Percentiles rank a stretch among this genome's conserved stretches.
phyloP scores from a whole-genome alignment of 2,888 invertebrate genomes.

The Phortica okadai region DNA sequence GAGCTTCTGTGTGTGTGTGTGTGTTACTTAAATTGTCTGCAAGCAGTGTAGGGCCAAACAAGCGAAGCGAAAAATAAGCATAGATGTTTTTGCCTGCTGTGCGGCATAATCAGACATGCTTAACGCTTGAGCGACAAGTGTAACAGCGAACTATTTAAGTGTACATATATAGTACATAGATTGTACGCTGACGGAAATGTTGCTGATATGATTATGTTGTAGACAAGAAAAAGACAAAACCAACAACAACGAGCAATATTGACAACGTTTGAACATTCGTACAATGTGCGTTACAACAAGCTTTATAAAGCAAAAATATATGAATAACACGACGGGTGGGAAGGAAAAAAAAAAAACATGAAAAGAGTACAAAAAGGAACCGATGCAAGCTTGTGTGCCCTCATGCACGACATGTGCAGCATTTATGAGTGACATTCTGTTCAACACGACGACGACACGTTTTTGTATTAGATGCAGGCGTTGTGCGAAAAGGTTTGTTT shows the following conservation, averaged over 20 bases:
- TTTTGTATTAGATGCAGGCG: neutral
- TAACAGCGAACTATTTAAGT: neutral
- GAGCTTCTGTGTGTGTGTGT: neutral
- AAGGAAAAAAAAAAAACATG: neutral
- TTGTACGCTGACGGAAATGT: constrained; percentile 9
- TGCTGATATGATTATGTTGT: constrained; percentile 26
- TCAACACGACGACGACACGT: neutral
- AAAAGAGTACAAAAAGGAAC: neutral
- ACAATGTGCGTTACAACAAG: neutral
- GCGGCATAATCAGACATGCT: too few relatives aligned
- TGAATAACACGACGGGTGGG: neutral
- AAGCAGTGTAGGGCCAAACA: neutral
- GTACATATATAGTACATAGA: neutral
- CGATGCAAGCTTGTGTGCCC: too few relatives aligned
- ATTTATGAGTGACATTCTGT: neutral
- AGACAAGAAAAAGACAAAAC: constrained; percentile 22
- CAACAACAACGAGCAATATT: constrained; percentile 11
- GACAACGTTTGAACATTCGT: neutral
- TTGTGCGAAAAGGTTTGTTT: neutral
- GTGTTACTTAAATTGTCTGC: neutral
- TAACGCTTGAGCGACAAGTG: neutral
- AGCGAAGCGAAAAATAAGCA: neutral
- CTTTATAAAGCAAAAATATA: neutral
- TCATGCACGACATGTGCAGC: neutral
- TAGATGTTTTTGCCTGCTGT: neutral